A percentile compares a stretch with the other conserved stretches of the same genome.
These are phyloP conservation scores for Hyles lineata DNA, from an alignment of 2,888 invertebrate genomes.

Conservation along the genomic window DNA sequence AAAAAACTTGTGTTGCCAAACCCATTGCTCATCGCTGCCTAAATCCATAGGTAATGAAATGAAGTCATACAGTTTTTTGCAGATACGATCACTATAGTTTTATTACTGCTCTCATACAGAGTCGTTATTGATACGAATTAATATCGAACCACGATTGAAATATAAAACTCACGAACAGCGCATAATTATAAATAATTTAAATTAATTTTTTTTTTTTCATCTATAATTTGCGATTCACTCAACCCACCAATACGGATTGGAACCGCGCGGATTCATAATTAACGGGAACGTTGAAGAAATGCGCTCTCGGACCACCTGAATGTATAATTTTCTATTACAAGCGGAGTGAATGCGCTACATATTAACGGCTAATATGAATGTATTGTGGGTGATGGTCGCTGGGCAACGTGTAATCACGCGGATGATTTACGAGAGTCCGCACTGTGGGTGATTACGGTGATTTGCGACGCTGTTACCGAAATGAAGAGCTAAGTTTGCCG, in stretches of 20 bases:
- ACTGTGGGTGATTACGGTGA: constrained; percentile 73
- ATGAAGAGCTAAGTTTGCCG: constrained; percentile 60
- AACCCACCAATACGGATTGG: background rate
- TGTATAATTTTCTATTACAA: constrained; percentile 43
- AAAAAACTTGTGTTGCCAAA: too few species aligned
- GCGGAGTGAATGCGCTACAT: background rate
- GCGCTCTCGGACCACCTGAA: constrained; percentile 38
- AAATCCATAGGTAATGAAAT: too few species aligned
- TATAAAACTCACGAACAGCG: constrained; percentile 8
- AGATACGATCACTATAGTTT: background rate
- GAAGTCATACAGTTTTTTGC: background rate
- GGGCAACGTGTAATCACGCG: constrained; percentile 70
- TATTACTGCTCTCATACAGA: background rate
- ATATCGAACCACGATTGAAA: background rate
- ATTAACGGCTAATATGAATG: constrained; percentile 17
- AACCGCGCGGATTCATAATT: constrained; percentile 1
- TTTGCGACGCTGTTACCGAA: constrained; percentile 68
- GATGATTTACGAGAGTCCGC: constrained; percentile 74
- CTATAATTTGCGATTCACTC: constrained; percentile 22
- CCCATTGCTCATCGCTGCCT: too few species aligned
- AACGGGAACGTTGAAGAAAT: constrained; percentile 2
- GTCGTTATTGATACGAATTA: background rate
- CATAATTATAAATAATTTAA: constrained; percentile 8
- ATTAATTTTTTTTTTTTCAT: background rate
- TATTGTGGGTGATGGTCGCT: constrained; percentile 41